phyloP scores from a whole-genome alignment of 2,113 vertebrate species.

The Anolis sagrei region DNA sequence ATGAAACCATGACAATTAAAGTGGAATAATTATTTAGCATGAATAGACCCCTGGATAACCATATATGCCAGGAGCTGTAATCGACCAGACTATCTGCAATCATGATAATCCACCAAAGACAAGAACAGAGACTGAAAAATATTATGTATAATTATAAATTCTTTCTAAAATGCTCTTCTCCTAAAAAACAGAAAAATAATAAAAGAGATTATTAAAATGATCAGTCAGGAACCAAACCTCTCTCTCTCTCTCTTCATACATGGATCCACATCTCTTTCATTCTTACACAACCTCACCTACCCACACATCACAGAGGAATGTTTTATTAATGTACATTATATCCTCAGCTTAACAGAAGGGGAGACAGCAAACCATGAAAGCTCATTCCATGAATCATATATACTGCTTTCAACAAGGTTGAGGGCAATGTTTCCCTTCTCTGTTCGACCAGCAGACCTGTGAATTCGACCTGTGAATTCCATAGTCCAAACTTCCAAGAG shows the following conservation, averaged over 20 bases:
- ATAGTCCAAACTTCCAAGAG: not conserved
- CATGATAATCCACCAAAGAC: not conserved
- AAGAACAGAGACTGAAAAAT: too few relatives aligned
- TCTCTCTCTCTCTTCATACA: not conserved
- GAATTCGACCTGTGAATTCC: not conserved
- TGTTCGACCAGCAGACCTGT: not conserved
- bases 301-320: not conserved
- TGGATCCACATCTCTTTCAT: not conserved
- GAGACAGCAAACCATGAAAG: not conserved
- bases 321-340: not conserved
- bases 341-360: not conserved
- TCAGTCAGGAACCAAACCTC: not conserved
- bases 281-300: too few relatives aligned
- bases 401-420: not conserved
- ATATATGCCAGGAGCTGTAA: not conserved
- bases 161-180: too few relatives aligned
- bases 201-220: too few relatives aligned
- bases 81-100: not conserved
- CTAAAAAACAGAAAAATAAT: too few relatives aligned
- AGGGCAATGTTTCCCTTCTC: not conserved
- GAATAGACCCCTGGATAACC: not conserved
- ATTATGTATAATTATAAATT: too few relatives aligned
- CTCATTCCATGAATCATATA: not conserved
- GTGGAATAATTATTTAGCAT: too few relatives aligned
- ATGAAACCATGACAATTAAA: too few relatives aligned